Evolutionary conservation across 1,140 invertebrate genomes (phyloP).

Genomic region (Tyrophagus putrescentiae): DNA sequence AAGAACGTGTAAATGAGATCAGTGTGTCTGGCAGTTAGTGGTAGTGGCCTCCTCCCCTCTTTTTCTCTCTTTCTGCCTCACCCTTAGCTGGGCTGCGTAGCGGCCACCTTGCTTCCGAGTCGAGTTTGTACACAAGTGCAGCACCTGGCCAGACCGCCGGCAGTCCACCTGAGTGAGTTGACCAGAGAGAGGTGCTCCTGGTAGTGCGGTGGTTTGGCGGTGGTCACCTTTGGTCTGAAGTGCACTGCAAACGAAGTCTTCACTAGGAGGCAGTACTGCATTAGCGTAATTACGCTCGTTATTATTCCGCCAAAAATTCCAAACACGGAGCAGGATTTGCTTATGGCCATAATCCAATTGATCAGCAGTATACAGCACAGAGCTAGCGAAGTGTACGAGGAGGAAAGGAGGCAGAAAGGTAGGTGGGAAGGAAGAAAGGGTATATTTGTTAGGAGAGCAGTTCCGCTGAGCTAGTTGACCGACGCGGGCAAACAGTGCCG

Average conservation of each 20-base stretch:
- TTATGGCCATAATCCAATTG: constrained; percentile 16
- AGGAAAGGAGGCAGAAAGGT: neutral
- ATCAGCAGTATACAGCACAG: neutral
- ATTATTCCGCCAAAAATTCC: constrained; percentile 10
- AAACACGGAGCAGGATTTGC: constrained; percentile 14
- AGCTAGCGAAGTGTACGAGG: neutral
- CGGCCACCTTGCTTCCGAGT: neutral
- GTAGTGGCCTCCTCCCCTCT: no score
- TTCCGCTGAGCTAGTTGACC: no score
- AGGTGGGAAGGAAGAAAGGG: neutral
- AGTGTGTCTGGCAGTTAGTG: no score
- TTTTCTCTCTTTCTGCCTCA: no score
- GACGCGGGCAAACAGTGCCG: no score
- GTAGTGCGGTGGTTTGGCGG: neutral
- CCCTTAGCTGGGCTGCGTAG: neutral
- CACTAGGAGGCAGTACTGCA: neutral
- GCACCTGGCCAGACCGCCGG: neutral
- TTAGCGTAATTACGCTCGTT: constrained; percentile 12
- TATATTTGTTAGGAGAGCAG: neutral
- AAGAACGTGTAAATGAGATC: no score
- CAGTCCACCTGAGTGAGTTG: neutral
- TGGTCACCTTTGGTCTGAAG: neutral
- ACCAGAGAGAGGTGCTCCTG: neutral
- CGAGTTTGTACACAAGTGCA: neutral
- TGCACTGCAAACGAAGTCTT: neutral